Evolutionary conservation across 2,888 invertebrate species (phyloP).

Genomic region (Melangyna quadrimaculata): DNA sequence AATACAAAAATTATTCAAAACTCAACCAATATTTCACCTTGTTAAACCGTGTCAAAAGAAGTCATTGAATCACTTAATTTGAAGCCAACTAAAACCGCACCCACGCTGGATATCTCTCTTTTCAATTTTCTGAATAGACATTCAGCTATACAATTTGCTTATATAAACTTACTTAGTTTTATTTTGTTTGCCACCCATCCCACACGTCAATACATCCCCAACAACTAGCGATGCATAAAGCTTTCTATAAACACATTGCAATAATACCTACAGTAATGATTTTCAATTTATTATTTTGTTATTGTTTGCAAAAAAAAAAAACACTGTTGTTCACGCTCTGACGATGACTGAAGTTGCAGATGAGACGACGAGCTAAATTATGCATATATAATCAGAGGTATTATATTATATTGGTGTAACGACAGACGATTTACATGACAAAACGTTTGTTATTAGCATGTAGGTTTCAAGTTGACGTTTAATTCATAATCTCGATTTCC

Average conservation of each 20-base stretch:
- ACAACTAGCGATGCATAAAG: conserved; percentile 58
- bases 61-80: conserved; percentile 67
- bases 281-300: conserved; percentile 62
- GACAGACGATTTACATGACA: conserved; percentile 69
- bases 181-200: conserved; percentile 43
- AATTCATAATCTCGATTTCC: conserved; percentile 68
- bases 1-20: neutral
- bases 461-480: conserved; percentile 50
- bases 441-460: conserved; percentile 63
- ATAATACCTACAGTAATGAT: conserved; percentile 68
- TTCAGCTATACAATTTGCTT: conserved; percentile 2
- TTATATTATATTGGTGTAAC: conserved; percentile 40
- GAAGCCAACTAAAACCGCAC: conserved; percentile 45
- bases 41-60: conserved; percentile 64
- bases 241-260: conserved; percentile 43
- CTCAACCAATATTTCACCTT: conserved; percentile 50
- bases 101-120: conserved; percentile 43
- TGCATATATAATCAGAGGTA: conserved; percentile 60
- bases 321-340: conserved; percentile 59
- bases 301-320: conserved; percentile 37
- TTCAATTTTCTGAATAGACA: neutral
- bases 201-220: conserved; percentile 62
- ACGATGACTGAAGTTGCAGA: conserved; percentile 48
- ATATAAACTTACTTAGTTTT: conserved; percentile 5
- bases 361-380: conserved; percentile 59